Evolutionary conservation across 30 jellyfish, hydroid and myxozoan genomes (phyloP).

Genomic region (Hydractinia symbiolongicarpus): DNA sequence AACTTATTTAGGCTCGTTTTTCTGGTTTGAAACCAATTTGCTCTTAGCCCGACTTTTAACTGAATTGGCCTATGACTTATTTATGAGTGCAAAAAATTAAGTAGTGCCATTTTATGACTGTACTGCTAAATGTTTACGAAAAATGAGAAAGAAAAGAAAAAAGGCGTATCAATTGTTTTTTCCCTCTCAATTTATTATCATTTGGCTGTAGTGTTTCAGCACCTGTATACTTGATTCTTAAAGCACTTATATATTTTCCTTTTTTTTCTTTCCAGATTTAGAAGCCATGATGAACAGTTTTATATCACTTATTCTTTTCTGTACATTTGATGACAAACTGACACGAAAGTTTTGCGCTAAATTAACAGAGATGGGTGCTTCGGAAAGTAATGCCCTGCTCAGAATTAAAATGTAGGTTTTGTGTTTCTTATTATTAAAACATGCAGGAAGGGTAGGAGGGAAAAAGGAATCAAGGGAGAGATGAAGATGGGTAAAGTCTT

Average conservation of each 20-base stretch:
- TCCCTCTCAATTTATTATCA: background rate
- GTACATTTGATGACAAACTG: constrained; percentile 80
- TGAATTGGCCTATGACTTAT: no score
- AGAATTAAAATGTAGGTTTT: constrained; percentile 60
- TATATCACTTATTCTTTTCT: constrained; percentile 75
- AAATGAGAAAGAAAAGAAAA: background rate
- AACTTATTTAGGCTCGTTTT: no score
- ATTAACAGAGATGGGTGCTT: constrained; percentile 90
- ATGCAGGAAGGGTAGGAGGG: no score
- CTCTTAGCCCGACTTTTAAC: no score
- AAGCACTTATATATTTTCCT: background rate
- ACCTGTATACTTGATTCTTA: background rate
- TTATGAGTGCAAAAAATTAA: no score
- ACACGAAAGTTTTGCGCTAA: constrained; percentile 54
- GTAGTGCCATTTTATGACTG: no score
- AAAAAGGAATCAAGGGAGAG: no score
- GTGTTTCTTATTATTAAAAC: background rate
- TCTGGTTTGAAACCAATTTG: no score
- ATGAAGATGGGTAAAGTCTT: no score
- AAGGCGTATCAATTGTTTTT: background rate
- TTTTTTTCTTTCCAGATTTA: constrained; percentile 44
- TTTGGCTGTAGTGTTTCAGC: background rate
- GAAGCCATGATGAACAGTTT: constrained; percentile 98
- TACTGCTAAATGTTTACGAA: no score
- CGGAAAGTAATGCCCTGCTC: constrained; percentile 72